These are phyloP conservation scores for Diglossa cyanea DNA, from an alignment of 2,797 vertebrate genomes.

Conservation along the genomic window DNA sequence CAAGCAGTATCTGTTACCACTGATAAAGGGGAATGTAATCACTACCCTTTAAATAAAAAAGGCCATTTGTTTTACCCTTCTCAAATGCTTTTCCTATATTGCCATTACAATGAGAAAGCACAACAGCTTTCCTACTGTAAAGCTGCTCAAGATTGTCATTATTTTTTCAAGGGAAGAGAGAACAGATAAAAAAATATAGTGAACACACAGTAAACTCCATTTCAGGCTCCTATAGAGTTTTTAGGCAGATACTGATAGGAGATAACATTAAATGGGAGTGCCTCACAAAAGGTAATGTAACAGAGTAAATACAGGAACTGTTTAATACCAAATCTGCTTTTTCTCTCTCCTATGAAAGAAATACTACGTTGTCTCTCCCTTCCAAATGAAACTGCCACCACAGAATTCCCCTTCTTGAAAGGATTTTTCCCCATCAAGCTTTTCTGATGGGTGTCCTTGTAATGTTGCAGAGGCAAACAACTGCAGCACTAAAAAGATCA, in stretches of 20 bases:
- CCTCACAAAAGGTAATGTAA: background rate
- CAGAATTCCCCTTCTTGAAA: background rate
- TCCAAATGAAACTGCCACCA: background rate
- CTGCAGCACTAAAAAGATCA: background rate
- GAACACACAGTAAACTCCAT: background rate
- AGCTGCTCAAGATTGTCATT: background rate
- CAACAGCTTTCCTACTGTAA: background rate
- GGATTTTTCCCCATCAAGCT: background rate
- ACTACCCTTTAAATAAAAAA: background rate
- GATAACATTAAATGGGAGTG: background rate
- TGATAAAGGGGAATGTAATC: background rate
- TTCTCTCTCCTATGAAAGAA: background rate
- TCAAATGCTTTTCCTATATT: background rate
- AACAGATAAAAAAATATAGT: background rate
- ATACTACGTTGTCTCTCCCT: background rate
- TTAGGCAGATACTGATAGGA: background rate
- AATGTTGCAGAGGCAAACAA: slow-evolving; percentile 16
- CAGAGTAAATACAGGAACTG: background rate
- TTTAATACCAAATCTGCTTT: background rate
- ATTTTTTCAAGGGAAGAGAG: background rate
- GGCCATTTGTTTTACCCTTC: background rate
- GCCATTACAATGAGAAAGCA: background rate
- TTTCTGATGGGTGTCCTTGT: slow-evolving; percentile 8
- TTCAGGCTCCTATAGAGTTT: background rate
- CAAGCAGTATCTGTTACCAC: background rate